phyloP scores from a whole-genome alignment of 2,888 invertebrate genomes.

The Acleris sparsana region DNA sequence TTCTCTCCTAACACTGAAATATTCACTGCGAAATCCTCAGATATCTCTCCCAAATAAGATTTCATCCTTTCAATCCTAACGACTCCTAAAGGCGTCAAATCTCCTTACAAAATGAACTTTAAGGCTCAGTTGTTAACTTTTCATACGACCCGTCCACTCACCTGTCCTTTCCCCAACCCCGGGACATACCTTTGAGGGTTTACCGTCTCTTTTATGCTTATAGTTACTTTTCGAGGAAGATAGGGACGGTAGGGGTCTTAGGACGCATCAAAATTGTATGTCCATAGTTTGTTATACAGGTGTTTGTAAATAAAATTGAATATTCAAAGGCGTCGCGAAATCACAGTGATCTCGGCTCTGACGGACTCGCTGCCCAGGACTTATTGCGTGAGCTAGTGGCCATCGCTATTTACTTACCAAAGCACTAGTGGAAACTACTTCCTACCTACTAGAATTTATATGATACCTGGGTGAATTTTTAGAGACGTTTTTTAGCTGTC shows the following conservation, averaged over 20 bases:
- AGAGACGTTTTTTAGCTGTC: too few relatives aligned
- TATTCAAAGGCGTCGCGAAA: slow-evolving; percentile 77
- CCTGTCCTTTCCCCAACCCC: slow-evolving; percentile 51
- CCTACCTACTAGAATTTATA: too few relatives aligned
- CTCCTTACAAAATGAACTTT: background rate
- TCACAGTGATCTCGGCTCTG: slow-evolving; percentile 66
- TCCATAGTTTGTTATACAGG: slow-evolving; percentile 56
- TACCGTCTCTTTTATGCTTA: slow-evolving; percentile 45
- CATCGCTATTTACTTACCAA: slow-evolving; percentile 7
- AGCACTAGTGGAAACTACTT: too few relatives aligned
- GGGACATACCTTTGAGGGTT: slow-evolving; percentile 53
- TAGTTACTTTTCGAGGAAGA: background rate
- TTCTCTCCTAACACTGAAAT: slow-evolving; percentile 24
- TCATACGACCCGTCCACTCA: slow-evolving; percentile 60
- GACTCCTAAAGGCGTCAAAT: slow-evolving; percentile 19
- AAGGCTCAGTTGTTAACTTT: slow-evolving; percentile 54
- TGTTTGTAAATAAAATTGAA: slow-evolving; percentile 80
- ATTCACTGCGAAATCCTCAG: slow-evolving; percentile 33
- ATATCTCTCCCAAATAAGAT: slow-evolving; percentile 27
- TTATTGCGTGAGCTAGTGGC: slow-evolving; percentile 47
- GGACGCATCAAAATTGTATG: slow-evolving; percentile 67
- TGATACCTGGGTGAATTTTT: too few relatives aligned
- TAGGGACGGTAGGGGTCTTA: slow-evolving; percentile 21
- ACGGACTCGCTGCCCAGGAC: slow-evolving; percentile 49
- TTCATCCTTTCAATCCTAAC: slow-evolving; percentile 1